A percentile compares a stretch with the other conserved stretches of the same genome.
Conservation (phyloP, 2,113 vertebrate species). For the Oreochromis spilurus region DNA sequence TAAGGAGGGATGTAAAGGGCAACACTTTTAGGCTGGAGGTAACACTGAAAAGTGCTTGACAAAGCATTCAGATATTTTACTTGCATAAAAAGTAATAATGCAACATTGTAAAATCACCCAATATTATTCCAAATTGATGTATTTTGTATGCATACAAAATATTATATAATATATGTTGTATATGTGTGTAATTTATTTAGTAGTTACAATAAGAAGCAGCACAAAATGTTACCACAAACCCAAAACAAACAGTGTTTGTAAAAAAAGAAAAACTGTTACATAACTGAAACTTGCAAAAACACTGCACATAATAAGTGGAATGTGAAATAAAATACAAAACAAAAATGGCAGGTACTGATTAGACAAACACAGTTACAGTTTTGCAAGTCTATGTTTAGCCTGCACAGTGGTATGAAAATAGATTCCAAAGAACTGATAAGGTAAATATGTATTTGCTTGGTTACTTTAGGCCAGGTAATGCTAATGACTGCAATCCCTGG, state of each 20-base stretch:
- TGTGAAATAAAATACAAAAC: background rate
- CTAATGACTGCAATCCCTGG: background rate
- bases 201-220: background rate
- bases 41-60: background rate
- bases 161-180: too few species aligned
- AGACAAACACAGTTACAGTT: background rate
- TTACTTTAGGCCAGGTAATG: background rate
- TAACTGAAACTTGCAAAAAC: background rate
- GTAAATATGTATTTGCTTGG: rapidly evolving
- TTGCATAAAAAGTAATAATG: background rate
- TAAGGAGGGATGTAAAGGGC: constrained; percentile 33
- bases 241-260: background rate
- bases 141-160: too few species aligned
- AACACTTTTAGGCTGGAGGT: constrained; percentile 68
- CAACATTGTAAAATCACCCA: background rate
- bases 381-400: background rate
- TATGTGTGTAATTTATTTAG: background rate
- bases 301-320: background rate
- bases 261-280: background rate
- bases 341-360: background rate
- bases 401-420: background rate
- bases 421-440: background rate
- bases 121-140: background rate
- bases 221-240: background rate
- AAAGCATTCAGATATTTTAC: background rate